Evolutionary conservation across 2,797 vertebrate species (phyloP).

Genomic region (Cossypha heuglini): DNA sequence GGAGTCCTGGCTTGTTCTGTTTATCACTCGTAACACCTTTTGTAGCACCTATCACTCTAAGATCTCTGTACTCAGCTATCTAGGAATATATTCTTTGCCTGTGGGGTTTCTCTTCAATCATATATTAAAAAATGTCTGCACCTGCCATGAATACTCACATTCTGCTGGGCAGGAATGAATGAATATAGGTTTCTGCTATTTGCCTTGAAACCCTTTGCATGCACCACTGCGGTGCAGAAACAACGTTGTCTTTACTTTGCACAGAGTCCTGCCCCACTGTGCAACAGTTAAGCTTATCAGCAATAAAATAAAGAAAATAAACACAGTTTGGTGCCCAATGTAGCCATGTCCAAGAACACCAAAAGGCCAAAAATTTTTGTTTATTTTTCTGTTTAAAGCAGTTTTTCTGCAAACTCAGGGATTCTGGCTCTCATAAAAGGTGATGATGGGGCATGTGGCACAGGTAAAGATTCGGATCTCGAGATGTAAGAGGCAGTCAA

Average conservation of each 20-base stretch:
- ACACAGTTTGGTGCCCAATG: not conserved
- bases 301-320: not conserved
- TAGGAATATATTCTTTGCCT: not conserved
- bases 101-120: not conserved
- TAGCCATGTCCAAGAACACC: not conserved
- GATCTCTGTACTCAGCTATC: not conserved
- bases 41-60: not conserved
- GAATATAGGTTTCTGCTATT: not conserved
- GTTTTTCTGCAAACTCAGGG: not conserved
- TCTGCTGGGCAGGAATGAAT: not conserved
- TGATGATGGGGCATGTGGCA: accelerated
- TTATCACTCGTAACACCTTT: not conserved
- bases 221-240: not conserved
- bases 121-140: not conserved
- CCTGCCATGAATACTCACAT: not conserved
- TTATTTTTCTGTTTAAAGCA: not conserved
- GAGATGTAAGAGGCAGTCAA: not conserved
- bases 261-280: not conserved
- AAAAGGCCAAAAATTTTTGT: too few relatives aligned
- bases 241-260: not conserved
- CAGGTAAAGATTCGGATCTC: not conserved
- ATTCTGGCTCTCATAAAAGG: not conserved
- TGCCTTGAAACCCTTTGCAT: not conserved
- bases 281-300: not conserved
- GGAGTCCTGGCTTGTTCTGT: not conserved